phyloP scores from a whole-genome alignment of 2,113 vertebrate genomes.

The Pongo pygmaeus region DNA sequence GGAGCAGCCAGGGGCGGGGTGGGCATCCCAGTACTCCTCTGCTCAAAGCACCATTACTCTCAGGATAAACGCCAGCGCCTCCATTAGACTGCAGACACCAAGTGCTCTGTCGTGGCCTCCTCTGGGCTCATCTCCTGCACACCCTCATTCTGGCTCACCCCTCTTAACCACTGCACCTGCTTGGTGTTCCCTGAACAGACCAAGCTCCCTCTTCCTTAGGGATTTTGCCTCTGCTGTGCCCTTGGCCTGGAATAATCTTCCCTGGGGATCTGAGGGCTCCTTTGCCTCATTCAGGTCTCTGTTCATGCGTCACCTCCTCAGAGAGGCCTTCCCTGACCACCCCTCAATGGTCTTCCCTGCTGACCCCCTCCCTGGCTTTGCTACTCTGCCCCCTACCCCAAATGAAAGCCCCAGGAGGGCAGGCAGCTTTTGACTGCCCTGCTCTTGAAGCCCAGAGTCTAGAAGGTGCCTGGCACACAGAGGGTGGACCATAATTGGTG shows the following conservation, averaged over 20 bases:
- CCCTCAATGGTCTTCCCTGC: accelerated
- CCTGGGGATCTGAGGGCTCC: background rate
- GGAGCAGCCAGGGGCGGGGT: background rate
- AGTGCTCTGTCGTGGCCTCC: accelerated
- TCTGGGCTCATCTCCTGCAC: background rate
- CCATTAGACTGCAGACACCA: background rate
- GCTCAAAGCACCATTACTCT: background rate
- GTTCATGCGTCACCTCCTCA: background rate
- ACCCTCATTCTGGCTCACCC: accelerated
- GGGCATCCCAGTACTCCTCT: background rate
- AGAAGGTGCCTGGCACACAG: background rate
- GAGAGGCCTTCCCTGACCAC: background rate
- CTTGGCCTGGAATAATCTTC: background rate
- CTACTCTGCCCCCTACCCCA: accelerated
- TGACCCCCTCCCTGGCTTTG: background rate
- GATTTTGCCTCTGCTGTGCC: background rate
- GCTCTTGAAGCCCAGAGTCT: background rate
- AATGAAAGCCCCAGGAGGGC: background rate
- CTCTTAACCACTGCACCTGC: background rate
- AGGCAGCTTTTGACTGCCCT: background rate
- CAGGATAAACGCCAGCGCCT: background rate
- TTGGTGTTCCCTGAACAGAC: background rate
- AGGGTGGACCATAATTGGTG: background rate
- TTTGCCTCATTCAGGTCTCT: background rate
- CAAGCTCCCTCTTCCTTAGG: background rate